Evolutionary conservation across 2,888 invertebrate species (phyloP).

Genomic region (Ochropleura plecta): DNA sequence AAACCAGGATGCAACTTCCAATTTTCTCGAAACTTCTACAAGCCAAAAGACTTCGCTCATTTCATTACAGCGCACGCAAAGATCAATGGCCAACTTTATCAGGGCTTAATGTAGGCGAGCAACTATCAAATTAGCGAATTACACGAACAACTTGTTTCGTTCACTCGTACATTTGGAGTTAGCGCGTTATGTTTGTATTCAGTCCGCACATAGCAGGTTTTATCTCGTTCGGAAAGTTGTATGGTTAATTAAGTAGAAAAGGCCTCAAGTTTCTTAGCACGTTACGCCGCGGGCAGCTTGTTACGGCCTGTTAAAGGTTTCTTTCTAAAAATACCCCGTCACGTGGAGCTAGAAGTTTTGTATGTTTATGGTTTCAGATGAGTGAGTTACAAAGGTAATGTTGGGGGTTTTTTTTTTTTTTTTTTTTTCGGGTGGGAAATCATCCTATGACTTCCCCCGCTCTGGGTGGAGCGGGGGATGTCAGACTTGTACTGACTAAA

Average conservation of each 20-base stretch:
- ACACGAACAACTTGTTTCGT: slow-evolving; percentile 63
- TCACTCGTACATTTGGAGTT: slow-evolving; percentile 62
- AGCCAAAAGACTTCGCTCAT: slow-evolving; percentile 23
- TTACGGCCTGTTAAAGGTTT: slow-evolving; percentile 77
- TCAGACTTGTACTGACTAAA: too few species aligned
- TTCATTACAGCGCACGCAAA: slow-evolving; percentile 49
- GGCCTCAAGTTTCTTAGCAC: slow-evolving; percentile 80
- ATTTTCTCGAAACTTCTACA: not conserved
- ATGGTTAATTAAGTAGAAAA: slow-evolving; percentile 85
- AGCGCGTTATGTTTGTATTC: slow-evolving; percentile 77
- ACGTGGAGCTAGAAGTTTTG: slow-evolving; percentile 52
- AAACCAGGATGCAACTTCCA: not conserved
- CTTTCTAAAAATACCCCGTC: slow-evolving; percentile 61
- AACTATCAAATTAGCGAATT: slow-evolving; percentile 69
- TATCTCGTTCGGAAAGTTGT: slow-evolving; percentile 80
- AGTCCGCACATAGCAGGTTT: slow-evolving; percentile 75
- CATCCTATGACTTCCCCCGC: too few species aligned
- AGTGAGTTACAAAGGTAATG: slow-evolving; percentile 21
- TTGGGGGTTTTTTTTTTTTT: not conserved
- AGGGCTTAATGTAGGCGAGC: slow-evolving; percentile 54
- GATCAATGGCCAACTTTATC: slow-evolving; percentile 64
- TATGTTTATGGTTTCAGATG: slow-evolving; percentile 36
- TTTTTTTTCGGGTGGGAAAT: too few species aligned
- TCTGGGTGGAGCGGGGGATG: too few species aligned
- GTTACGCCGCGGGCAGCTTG: slow-evolving; percentile 82